Evolutionary conservation across 1,140 invertebrate genomes (phyloP), one percentile per base, ranked within the genome.

Genomic region (Drosophila sechellia): DNA sequence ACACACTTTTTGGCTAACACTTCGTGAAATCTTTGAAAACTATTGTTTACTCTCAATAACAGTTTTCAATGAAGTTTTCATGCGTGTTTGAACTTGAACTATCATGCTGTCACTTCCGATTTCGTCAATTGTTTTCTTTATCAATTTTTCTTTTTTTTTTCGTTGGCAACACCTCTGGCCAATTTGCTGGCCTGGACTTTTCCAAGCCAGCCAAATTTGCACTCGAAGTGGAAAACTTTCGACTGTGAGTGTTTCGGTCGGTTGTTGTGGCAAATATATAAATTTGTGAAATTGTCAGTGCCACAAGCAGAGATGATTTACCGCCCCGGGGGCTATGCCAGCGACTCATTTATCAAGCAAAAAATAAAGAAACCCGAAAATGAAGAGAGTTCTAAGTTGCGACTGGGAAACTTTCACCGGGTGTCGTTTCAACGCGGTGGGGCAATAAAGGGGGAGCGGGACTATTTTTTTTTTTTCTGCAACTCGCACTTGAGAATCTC

Each of bases 211-310:
- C 27, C 42, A 70, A 56, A 69, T 68, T 55, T 12, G 50, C 40
- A 48, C 25, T 35, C 17, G 34, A 68, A 69, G 66, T 56, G 64
- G 64, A 55, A 69, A 69, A 55, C 49, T 70, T 69, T 69, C 58
- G 59, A 25, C 59, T 20, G 53, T 12, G 52, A n/a, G 58, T 42
- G 27, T 49, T 63, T 63, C 22, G 34, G 42, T 39, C 37, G 37
- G 12, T 45, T 45, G 64, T 70, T 69, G 50, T 70, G 68, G 64
- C 64, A 70, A 70, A 70, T 63, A 60, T 54, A 63, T 52, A 37
- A 70, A 71, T 71, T 71, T 71, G 68, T 70, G 65, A 57, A 71
- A 57, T 71, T 71, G 68, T 71, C 68, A 71, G 68, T 71, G 68
- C 65, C 65, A 71, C 68, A 71, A 71, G 66, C 69, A 59, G 54